These are phyloP conservation scores for Pimpla rufipes DNA, from an alignment of 2,888 invertebrate genomes.

Conservation along the genomic window DNA sequence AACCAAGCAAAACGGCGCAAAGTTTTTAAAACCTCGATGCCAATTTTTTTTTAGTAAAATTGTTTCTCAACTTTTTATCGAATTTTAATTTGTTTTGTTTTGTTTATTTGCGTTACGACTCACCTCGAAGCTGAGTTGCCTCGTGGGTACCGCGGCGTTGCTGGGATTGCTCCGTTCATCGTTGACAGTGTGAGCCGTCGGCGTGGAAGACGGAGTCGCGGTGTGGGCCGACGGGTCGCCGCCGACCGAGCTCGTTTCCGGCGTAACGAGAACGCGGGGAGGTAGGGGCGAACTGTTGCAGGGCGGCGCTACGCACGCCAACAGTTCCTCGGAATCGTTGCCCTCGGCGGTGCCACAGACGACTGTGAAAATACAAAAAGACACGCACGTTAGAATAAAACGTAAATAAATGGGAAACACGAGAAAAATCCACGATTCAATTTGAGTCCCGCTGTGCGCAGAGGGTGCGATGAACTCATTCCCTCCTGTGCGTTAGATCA, in stretches of 20 bases:
- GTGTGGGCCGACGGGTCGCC: slow-evolving; percentile 71
- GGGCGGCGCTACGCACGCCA: slow-evolving; percentile 80
- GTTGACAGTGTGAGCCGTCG: slow-evolving; percentile 77
- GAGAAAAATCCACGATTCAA: no score
- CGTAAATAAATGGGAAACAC: not conserved
- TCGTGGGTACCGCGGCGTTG: slow-evolving; percentile 75
- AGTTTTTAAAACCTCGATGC: not conserved
- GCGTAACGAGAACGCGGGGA: slow-evolving; percentile 74
- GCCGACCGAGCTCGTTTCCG: slow-evolving; percentile 74
- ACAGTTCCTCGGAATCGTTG: slow-evolving; percentile 83
- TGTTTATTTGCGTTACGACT: slow-evolving; percentile 44
- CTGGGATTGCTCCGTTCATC: slow-evolving; percentile 75
- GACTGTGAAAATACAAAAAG: slow-evolving; percentile 75
- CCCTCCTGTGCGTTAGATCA: no score
- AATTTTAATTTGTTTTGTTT: no score
- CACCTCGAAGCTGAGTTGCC: slow-evolving; percentile 86
- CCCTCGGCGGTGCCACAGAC: slow-evolving; percentile 82
- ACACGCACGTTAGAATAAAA: not conserved
- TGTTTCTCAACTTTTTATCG: slow-evolving; percentile 13
- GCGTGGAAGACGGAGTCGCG: slow-evolving; percentile 73
- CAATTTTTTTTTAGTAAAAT: slow-evolving; percentile 19
- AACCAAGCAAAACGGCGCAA: not conserved
- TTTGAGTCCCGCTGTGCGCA: no score
- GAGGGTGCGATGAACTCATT: no score
- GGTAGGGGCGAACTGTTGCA: slow-evolving; percentile 79